Base-by-base conservation (phyloP, 2,797 vertebrate species). In the Sus cebifrons region DNA sequence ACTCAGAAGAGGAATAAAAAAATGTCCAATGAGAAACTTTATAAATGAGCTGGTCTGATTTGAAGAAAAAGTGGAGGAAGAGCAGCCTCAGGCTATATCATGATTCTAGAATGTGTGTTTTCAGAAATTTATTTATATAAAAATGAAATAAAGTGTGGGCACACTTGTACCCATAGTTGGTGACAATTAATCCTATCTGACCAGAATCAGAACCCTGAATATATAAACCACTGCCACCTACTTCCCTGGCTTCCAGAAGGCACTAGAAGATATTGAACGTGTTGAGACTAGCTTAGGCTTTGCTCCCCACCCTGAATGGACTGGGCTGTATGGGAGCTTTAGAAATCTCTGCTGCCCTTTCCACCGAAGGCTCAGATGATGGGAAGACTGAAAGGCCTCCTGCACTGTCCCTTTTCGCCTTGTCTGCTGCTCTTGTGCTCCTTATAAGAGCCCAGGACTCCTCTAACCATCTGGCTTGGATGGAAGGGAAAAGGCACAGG, bases 121-220 rank as follows among this genome's bases (percentile, higher is more conserved):
- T 62, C 15, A 36, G 16, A 18, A 7, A 94, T 32, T 74, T 73
- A 52, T 83, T 87, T 58, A 67, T 84, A 52, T 49, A 73, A 90
- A 88, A 96, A 88, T 93, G 70, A 91, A 89, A 81, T 54, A 73
- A 86, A 23, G 11, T 71, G 11, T 81, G n/a, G n/a, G 29, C 49
- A 49, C 23, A 25, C 7, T 44, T 67, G 65, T 25, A 15, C 32
- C 60, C 65, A 20, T 3, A 40, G 44, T n/a, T 73, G 49, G 29
- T 23, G 56, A 32, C 20, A 62, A 85, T 65, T 74, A 14, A 86
- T 65, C 23, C 52, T 49, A 18, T 75, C 52, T 23, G 21, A 17
- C 25, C 32, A 82, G 40, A 36, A 86, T 67, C n/a, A 86, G 74
- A 91, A 64, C 4, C 3, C 6, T 5, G 2, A 58, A 62, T 67